These are phyloP conservation scores for Cephalopterus ornatus DNA, from an alignment of 2,113 vertebrate species.

Conservation along the genomic window DNA sequence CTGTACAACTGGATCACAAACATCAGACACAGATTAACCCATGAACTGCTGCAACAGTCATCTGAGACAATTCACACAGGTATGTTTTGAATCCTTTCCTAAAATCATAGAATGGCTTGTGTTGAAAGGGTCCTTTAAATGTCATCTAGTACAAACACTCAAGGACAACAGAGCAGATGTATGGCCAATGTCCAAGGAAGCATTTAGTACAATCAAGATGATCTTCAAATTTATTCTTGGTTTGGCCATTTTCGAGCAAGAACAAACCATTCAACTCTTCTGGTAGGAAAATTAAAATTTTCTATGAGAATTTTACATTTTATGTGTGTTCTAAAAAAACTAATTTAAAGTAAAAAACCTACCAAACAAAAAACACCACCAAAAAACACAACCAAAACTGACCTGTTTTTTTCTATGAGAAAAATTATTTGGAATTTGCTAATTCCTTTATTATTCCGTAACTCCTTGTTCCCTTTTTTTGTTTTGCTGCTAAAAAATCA, in stretches of 20 bases:
- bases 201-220: neutral
- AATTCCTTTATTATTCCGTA: neutral
- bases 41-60: too few species aligned
- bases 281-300: neutral
- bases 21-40: too few species aligned
- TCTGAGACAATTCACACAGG: too few species aligned
- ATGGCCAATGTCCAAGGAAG: neutral
- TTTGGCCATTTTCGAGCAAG: neutral
- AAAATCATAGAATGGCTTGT: too few species aligned
- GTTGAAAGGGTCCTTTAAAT: too few species aligned
- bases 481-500: neutral
- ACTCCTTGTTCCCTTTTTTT: neutral
- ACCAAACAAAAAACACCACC: rapidly evolving
- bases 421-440: neutral
- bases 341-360: neutral
- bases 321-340: rapidly evolving
- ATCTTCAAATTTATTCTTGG: neutral
- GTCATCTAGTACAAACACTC: too few species aligned
- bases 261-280: neutral
- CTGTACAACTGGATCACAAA: neutral
- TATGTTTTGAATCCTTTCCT: too few species aligned
- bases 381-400: neutral
- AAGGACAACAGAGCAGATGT: neutral
- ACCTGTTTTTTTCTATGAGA: rapidly evolving
- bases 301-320: neutral